Base-by-base conservation (phyloP, 2,797 vertebrate species). In the Coregonus ussuriensis region DNA sequence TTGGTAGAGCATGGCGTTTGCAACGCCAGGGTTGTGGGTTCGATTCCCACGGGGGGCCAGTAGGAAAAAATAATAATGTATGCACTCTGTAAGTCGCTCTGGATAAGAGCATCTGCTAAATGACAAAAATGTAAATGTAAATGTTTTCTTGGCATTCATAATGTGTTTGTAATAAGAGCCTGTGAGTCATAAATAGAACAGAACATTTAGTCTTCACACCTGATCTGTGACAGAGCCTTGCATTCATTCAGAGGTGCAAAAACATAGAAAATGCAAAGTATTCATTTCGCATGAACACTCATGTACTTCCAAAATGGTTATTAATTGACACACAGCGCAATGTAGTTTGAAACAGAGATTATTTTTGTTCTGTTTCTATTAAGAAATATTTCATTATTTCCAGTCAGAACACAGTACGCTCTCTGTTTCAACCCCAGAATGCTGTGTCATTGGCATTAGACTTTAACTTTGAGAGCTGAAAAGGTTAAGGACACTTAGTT, bases 401-500 rank as follows among this genome's bases (percentile, higher is more conserved):
- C 66, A 4, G 14, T 62, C 59, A 79, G 33, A 69, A 77, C 37
- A 77, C 16, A 72, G 75, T 75, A 59, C 41, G 81, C 33, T 83
- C 69, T 73, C 70, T 73, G 84, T 88, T 81, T 33, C 15, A 6
- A 67, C 65, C 54, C n/a, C 29, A 63, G 67, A 79, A 84, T 81
- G 79, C 63, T 1, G 82, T 63, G 29, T 76, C 59, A 72, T 66
- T 51, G 78, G 83, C 71, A 62, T 25, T 11, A 77, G 81, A 86
- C 67, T 79, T 85, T 70, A 79, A 72, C 81, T 69, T 84, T 82
- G 86, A 87, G 83, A 79, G 83, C 72, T 62, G 56, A 69, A 33
- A 78, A 80, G 41, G 80, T 83, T 86, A 91, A 91, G 90, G 89
- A 54, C 86, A 88, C 87, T 88, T 90, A 78, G 79, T 74, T 84